These are phyloP conservation scores for Strongylocentrotus purpuratus DNA, from an alignment of 35 echinoderm and acorn worm species.

Conservation along the genomic window DNA sequence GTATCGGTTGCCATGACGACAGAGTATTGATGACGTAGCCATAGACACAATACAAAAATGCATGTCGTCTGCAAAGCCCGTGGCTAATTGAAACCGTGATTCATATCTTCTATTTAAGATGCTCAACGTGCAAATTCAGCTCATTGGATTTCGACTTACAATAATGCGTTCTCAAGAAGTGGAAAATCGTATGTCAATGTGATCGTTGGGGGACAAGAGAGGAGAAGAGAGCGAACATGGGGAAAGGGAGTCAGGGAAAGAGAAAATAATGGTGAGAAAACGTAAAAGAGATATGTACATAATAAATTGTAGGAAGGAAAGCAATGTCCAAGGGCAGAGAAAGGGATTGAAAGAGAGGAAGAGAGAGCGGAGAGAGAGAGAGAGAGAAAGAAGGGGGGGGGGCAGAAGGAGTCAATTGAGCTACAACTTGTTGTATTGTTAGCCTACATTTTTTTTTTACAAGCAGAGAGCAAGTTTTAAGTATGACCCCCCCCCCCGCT, in stretches of 20 bases:
- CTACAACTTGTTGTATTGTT: too few relatives aligned
- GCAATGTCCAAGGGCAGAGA: background rate
- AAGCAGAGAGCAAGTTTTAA: too few relatives aligned
- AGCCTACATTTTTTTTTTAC: too few relatives aligned
- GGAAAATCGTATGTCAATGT: background rate
- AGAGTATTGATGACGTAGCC: background rate
- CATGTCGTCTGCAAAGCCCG: background rate
- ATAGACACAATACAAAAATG: background rate
- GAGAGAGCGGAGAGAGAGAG: background rate
- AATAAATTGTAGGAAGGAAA: too few relatives aligned
- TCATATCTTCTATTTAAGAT: conserved; percentile 6
- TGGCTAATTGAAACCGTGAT: background rate
- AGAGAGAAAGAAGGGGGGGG: background rate
- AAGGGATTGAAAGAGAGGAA: background rate
- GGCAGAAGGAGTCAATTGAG: background rate
- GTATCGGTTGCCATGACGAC: background rate
- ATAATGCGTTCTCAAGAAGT: background rate
- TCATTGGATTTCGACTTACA: too few relatives aligned
- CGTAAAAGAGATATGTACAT: too few relatives aligned
- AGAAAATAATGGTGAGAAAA: too few relatives aligned
- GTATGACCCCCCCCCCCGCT: too few relatives aligned
- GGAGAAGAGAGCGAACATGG: too few relatives aligned
- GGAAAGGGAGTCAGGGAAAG: too few relatives aligned
- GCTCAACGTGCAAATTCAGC: background rate
- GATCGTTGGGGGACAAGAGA: too few relatives aligned